Evolutionary conservation across 2,113 vertebrate genomes (phyloP), one percentile per base, ranked within the genome.

Genomic region (Merops nubicus): DNA sequence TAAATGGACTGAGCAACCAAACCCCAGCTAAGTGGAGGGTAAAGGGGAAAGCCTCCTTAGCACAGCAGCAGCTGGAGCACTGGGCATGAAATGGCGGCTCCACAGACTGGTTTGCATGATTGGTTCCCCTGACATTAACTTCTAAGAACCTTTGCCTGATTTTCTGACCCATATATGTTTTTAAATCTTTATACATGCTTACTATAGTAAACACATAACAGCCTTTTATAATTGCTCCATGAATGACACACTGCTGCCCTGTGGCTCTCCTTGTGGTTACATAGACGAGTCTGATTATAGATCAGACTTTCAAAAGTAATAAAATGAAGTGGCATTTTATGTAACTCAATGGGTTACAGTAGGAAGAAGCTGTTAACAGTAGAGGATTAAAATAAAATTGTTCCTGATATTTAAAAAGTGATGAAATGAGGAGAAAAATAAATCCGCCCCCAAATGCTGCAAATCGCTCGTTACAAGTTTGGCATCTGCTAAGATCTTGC

Each of bases 321-420:
- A 75, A 91, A 96, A 84, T 50, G 33, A 85, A 95, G 60, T 89
- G 84, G 47, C 86, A 85, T 81, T 96, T 97, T 97, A 96, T 78
- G 65, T 97, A 97, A 97, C 91, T 95, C 89, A 86, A 78, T 89
- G 89, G 84, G 84, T 93, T 95, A 96, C 94, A 93, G 94, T 93
- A 96, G 94, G 94, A 96, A 97, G 94, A 96, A 97, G 85, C 82
- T 94, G 95, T 74, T 96, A 96, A 92, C 68, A 88, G 93, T 81
- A 96, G 64, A 91, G 26, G 90, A 86, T 73, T 91, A 96, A 94
- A 96, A 96, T 96, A 95, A 96, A 96, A 95, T 86, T 88, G 90
- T 95, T 93, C 91, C 88, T 84, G 96, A 50, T 96, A 96, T 96
- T 96, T 93, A 84, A 95, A 95, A 95, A 95, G 93, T 95, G 93